Base-by-base conservation (phyloP, 2,797 vertebrate species). In the Rhynchonycteris naso region DNA sequence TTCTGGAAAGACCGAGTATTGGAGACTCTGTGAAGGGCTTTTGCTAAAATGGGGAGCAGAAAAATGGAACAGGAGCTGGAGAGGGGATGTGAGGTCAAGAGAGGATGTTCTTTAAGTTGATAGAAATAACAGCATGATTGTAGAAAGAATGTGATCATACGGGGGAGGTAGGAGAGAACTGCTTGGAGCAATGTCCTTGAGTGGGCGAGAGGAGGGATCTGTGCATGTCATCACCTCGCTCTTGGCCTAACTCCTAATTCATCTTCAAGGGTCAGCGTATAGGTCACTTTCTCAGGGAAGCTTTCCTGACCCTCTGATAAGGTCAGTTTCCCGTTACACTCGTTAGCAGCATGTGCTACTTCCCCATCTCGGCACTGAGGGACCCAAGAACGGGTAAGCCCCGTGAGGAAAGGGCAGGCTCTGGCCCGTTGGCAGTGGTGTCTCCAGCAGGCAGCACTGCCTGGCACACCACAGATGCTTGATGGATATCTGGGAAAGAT, bases 231-330 rank as follows among this genome's bases (percentile, higher is more conserved):
- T 81, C 56, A 28, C 54, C 56, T 76, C 96, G 71, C 79, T 50
- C 74, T 56, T 14, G 93, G 88, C 81, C 93, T 38, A 66, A 84
- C 69, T 93, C 80, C 83, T 74, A 38, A 38, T 87, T 96, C 88
- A 68, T 86, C 72, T 92, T 38, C 50, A 30, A 47, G 88, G 91
- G 92, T 95, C 95, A 95, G 82, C 8, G 10, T 13, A 52, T 69
- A 96, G 97, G 96, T 68, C 93, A 97, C 71, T 97, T 97, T 97
- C 97, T 96, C 97, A 97, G 92, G 86, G 95, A 96, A 94, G 95
- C 30, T n/a, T 66, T 89, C 81, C 83, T 88, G 95, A 94, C 93
- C 88, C 69, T 82, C 59, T 1, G 6, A 43, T 18, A 54, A 88
- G 93, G 93, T 86, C 97, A 97, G 61, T 16, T n/a, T 47, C 59